A percentile compares a stretch with the other conserved stretches of the same genome.
These are phyloP conservation scores for Paradoxurus hermaphroditus DNA, from an alignment of 2,113 vertebrate genomes.

Conservation along the genomic window DNA sequence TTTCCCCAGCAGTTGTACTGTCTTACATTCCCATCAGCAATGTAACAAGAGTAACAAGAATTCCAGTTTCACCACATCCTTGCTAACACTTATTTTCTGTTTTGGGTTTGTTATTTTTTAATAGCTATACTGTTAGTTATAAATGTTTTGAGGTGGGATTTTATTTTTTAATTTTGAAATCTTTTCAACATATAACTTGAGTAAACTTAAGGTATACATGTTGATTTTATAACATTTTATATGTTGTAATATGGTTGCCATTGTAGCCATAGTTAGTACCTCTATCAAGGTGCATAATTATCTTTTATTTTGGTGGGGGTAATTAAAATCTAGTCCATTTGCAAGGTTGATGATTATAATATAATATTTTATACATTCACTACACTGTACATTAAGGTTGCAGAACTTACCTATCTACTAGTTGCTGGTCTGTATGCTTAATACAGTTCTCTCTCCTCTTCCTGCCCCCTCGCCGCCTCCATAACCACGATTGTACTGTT, in stretches of 20 bases:
- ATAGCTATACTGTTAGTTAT: neutral
- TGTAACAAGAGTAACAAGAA: neutral
- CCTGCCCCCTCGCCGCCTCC: too few species aligned
- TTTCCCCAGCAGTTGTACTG: neutral
- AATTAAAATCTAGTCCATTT: neutral
- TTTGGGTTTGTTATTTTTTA: neutral
- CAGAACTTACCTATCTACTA: neutral
- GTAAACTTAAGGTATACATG: neutral
- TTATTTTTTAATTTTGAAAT: neutral
- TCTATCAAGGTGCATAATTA: neutral
- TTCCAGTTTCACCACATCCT: neutral
- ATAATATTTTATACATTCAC: neutral
- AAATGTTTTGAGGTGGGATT: neutral
- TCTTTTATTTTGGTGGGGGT: neutral
- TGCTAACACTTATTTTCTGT: neutral
- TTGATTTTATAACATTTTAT: neutral
- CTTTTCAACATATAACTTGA: neutral
- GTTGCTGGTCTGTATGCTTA: neutral
- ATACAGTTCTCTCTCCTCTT: neutral
- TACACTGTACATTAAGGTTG: too few species aligned
- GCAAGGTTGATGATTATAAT: neutral
- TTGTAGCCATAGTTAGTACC: neutral
- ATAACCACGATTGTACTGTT: neutral
- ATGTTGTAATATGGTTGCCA: neutral
- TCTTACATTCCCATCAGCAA: neutral